A percentile compares a stretch with the other conserved stretches of the same genome.
These are phyloP conservation scores for Conomelus anceps DNA, from an alignment of 2,888 invertebrate species.

Conservation along the genomic window DNA sequence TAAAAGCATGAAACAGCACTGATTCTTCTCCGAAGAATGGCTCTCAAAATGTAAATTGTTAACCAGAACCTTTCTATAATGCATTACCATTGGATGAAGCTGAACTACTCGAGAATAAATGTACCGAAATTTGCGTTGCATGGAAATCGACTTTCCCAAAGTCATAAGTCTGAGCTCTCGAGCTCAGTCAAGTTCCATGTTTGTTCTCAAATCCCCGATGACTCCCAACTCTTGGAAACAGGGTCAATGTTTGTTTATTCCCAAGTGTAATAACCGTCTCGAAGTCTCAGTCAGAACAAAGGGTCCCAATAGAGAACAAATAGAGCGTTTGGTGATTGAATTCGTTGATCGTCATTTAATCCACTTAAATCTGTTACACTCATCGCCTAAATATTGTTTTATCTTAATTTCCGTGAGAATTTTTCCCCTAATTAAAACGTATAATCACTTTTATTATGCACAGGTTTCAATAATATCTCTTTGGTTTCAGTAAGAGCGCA, in stretches of 20 bases:
- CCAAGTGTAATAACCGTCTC: neutral
- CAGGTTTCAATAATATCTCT: too few species aligned
- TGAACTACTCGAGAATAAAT: neutral
- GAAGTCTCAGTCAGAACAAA: too few species aligned
- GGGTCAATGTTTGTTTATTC: neutral
- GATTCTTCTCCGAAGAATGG: neutral
- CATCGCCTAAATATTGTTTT: too few species aligned
- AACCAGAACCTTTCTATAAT: neutral
- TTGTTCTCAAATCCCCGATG: neutral
- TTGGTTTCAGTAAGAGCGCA: too few species aligned
- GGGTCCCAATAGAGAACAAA: too few species aligned
- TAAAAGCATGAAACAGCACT: neutral
- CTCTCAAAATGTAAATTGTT: neutral
- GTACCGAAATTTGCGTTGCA: neutral
- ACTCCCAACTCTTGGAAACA: neutral
- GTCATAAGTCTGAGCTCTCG: too few species aligned
- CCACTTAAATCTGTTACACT: too few species aligned
- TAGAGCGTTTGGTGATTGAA: too few species aligned
- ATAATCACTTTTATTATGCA: too few species aligned
- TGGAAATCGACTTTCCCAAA: neutral
- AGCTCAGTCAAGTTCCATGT: neutral
- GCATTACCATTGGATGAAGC: neutral
- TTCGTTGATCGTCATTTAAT: too few species aligned
- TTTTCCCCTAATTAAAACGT: too few species aligned
- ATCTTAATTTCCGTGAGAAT: too few species aligned